Evolutionary conservation across 2,797 vertebrate genomes (phyloP).

Genomic region (Ciconia nigra): DNA sequence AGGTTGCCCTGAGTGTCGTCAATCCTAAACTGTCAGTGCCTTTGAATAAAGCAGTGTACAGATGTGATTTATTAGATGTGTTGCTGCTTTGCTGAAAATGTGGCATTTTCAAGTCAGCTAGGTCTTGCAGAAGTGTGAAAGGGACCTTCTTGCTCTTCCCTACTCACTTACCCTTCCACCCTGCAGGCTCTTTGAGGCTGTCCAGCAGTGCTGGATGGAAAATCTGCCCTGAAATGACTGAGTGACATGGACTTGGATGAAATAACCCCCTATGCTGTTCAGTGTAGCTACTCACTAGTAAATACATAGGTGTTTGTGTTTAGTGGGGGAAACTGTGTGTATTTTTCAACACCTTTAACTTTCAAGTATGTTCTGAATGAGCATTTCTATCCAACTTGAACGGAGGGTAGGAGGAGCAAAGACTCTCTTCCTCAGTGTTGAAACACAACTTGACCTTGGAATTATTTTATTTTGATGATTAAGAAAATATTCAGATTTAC

Average conservation of each 20-base stretch:
- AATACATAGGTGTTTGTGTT: not conserved
- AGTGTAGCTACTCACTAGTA: not conserved
- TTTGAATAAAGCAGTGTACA: slow-evolving; percentile 50
- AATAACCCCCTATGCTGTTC: not conserved
- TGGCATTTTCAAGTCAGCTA: slow-evolving; percentile 13
- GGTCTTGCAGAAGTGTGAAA: slow-evolving; percentile 42
- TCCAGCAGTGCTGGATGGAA: not conserved
- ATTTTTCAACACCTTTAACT: not conserved
- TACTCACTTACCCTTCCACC: not conserved
- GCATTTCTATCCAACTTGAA: not conserved
- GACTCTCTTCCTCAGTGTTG: not conserved
- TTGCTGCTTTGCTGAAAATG: slow-evolving; percentile 45
- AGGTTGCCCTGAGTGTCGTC: slow-evolving; percentile 70
- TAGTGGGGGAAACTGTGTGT: not conserved
- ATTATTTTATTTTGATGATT: not conserved
- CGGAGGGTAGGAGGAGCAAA: not conserved
- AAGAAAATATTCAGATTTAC: not conserved
- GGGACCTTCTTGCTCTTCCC: not conserved
- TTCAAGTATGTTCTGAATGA: not conserved
- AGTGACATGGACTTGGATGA: not conserved
- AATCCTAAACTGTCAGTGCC: slow-evolving; percentile 72
- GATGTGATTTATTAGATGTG: slow-evolving; percentile 68
- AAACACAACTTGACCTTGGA: not conserved
- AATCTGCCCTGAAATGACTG: not conserved
- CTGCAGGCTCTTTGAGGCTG: not conserved